Evolutionary conservation across 2,888 invertebrate species (phyloP), one percentile per base, ranked within the genome.

Genomic region (Drosophila limbata): DNA sequence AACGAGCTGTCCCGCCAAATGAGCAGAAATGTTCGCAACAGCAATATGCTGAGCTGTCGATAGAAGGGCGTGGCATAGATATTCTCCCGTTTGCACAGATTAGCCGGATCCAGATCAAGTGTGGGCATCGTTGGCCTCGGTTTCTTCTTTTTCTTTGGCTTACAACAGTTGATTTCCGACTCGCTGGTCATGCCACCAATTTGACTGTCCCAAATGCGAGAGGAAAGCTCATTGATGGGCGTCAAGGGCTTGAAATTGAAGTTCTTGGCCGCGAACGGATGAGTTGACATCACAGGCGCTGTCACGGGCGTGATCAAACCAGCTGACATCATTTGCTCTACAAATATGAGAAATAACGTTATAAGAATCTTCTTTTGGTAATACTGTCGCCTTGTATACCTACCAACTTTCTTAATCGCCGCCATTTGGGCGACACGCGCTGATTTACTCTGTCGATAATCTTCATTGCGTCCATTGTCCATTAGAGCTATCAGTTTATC

Each of bases 1-100:
- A 98, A 93, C 25, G 96, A 94, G 66, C 94, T 95, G 87, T 96
- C 95, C 44, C 97, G 94, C 92, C 95, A 95, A 67, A 95, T 93
- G 69, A 95, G 94, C 65, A 95, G 90, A 80, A 94, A 94, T 39
- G 95, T 94, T 79, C 95, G 93, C 77, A 94, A 93, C 60, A 96
- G 93, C 62, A 97, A 92, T 48, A 96, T 92, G 48, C 88, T 84
- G 13, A 95, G 84, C 89, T 95, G 95, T 31, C 93, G 93, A 83
- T 93, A 93, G 80, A 94, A 95, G 13, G 94, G 93, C 0, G 94
- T 94, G 0, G 94, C 94, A 86, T 95, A 95, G 59, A 93, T 87
- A 57, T 91, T 90, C 56, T 91, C 88, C 3, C 89, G 74, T 69
- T 90, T 90, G 75, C 93, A 93, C 15, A 91, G 72, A 70, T 88